Conservation (phyloP, 2,888 invertebrate species). For the Andrena camellia region DNA sequence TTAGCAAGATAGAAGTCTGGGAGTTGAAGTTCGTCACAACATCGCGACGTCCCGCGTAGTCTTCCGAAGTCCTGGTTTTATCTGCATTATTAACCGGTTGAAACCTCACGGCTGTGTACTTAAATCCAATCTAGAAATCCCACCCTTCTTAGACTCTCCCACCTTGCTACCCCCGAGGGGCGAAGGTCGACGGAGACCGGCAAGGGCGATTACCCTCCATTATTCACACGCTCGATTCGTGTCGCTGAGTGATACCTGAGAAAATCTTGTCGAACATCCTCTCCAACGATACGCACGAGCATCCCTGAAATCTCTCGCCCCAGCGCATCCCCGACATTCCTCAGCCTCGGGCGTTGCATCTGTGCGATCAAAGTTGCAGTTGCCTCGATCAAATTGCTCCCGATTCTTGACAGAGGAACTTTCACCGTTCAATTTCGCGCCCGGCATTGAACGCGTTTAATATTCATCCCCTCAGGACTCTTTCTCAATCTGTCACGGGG, state of each 20-base stretch:
- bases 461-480: background rate
- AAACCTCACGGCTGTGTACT: conserved; percentile 82
- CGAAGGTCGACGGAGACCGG: conserved; percentile 76
- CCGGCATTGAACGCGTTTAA: background rate
- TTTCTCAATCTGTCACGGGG: background rate
- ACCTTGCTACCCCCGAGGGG: conserved; percentile 65
- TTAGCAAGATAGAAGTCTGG: conserved; percentile 50
- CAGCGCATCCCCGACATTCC: background rate
- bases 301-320: conserved; percentile 17
- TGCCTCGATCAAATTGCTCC: background rate
- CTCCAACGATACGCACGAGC: conserved; percentile 32
- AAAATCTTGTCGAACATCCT: conserved; percentile 70
- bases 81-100: conserved; percentile 81
- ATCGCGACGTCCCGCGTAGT: conserved; percentile 63
- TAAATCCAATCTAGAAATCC: conserved; percentile 82
- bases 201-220: conserved; percentile 82
- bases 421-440: background rate
- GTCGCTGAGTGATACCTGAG: conserved; percentile 78
- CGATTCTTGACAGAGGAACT: background rate
- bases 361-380: background rate
- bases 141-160: conserved; percentile 72
- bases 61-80: conserved; percentile 72
- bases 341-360: no score
- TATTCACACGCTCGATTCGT: conserved; percentile 81
- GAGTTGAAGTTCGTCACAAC: conserved; percentile 58